Evolutionary conservation across 2,113 vertebrate genomes (phyloP).

Genomic region (Epinephelus moara): DNA sequence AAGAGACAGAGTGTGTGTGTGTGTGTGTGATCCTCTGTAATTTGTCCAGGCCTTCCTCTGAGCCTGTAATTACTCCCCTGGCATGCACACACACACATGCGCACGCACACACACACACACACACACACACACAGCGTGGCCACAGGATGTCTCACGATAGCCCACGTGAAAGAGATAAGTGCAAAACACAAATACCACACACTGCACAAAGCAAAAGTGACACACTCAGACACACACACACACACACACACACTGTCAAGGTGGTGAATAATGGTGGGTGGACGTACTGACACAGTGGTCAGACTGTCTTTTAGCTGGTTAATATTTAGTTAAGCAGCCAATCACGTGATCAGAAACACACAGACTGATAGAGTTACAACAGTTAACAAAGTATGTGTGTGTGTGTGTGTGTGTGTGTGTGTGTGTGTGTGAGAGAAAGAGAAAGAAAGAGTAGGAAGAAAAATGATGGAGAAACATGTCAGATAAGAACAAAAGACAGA

Average conservation of each 20-base stretch:
- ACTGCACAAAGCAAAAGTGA: conserved; percentile 64
- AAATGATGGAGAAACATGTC: too few relatives aligned
- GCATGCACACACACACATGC: conserved; percentile 48
- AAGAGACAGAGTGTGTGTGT: conserved; percentile 50
- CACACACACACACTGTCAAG: conserved; percentile 25
- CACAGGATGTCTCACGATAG: conserved; percentile 75
- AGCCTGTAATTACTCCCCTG: conserved; percentile 81
- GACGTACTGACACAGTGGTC: conserved; percentile 51
- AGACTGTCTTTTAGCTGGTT: conserved; percentile 51
- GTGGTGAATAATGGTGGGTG: conserved; percentile 41
- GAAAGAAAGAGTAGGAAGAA: too few relatives aligned
- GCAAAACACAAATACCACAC: conserved; percentile 50
- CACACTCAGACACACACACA: conserved; percentile 40
- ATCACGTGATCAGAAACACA: conserved; percentile 52
- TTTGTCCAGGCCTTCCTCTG: conserved; percentile 79
- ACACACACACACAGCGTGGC: conserved; percentile 37
- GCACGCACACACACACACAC: conserved; percentile 43
- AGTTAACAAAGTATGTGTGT: neutral
- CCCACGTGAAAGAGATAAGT: conserved; percentile 56
- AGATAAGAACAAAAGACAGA: too few relatives aligned
- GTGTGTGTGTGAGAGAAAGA: too few relatives aligned
- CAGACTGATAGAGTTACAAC: conserved; percentile 30
- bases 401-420: too few relatives aligned
- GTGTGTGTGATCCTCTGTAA: conserved; percentile 78
- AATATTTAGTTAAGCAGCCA: conserved; percentile 60